phyloP scores from a whole-genome alignment of 1,140 invertebrate genomes.

The Solen grandis region DNA sequence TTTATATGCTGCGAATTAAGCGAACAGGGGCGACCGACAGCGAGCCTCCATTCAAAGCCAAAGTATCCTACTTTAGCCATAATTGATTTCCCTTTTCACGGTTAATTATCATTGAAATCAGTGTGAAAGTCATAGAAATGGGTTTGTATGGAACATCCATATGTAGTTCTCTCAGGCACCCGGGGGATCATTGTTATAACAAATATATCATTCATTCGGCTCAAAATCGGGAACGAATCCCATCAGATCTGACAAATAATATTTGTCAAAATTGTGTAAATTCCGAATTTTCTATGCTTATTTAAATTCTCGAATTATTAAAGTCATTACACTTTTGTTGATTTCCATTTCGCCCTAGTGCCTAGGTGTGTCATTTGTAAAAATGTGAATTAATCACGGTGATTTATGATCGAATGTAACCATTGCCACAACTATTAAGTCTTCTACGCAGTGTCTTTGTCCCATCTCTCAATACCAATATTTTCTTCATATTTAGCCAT shows the following conservation, averaged over 20 bases:
- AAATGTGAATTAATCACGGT: not conserved
- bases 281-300: slow-evolving; percentile 21
- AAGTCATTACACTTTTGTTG: slow-evolving; percentile 4
- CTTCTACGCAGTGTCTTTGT: too few species aligned
- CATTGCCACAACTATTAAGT: too few species aligned
- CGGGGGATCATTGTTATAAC: slow-evolving; percentile 31
- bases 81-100: slow-evolving; percentile 53
- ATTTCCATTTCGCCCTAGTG: slow-evolving; percentile 16
- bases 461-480: too few species aligned
- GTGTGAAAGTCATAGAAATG: slow-evolving; percentile 31
- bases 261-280: slow-evolving; percentile 61
- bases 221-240: slow-evolving; percentile 28
- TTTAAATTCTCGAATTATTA: slow-evolving; percentile 38
- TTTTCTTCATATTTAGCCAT: too few species aligned
- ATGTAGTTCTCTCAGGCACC: not conserved
- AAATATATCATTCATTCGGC: slow-evolving; percentile 51
- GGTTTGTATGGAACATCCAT: slow-evolving; percentile 35
- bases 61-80: not conserved
- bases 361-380: not conserved
- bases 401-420: not conserved
- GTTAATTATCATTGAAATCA: slow-evolving; percentile 55
- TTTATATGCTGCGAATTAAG: slow-evolving; percentile 27
- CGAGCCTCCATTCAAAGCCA: not conserved
- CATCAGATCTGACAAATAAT: slow-evolving; percentile 52
- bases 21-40: not conserved